A percentile compares a stretch with the other conserved stretches of the same genome.
Evolutionary conservation across 2,797 vertebrate genomes (phyloP).

Genomic region (Pterois miles): DNA sequence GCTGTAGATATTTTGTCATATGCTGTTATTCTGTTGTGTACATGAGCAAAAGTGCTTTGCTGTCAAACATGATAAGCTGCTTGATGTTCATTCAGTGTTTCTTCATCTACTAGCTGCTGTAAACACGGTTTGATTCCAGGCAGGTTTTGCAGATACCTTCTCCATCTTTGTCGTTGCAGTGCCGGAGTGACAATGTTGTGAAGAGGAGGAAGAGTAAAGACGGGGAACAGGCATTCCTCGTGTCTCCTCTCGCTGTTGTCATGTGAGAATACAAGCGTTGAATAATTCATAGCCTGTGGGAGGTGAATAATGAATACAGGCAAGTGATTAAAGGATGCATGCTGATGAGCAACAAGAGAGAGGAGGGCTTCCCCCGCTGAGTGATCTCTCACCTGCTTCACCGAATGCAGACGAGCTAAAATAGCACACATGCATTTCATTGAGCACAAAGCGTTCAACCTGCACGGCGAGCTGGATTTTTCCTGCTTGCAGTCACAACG

Average conservation of each 20-base stretch:
- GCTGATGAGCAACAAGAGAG: conserved; percentile 60
- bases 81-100: neutral
- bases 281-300: conserved; percentile 79
- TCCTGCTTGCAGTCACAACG: conserved; percentile 1
- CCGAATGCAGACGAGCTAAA: conserved; percentile 11
- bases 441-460: conserved; percentile 19
- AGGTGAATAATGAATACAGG: conserved; percentile 80
- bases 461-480: neutral
- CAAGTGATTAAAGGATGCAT: conserved; percentile 78
- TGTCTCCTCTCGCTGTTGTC: conserved; percentile 64
- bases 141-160: neutral
- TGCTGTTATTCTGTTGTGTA: neutral
- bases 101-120: neutral
- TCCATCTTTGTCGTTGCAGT: conserved; percentile 19
- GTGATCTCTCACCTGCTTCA: conserved; percentile 58
- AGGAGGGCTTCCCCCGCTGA: conserved; percentile 66
- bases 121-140: neutral
- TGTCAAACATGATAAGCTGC: neutral
- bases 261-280: conserved; percentile 64
- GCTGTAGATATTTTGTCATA: neutral
- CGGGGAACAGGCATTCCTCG: conserved; percentile 49
- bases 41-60: neutral
- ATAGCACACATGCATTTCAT: conserved; percentile 5
- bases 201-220: conserved; percentile 5
- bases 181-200: conserved; percentile 4